phyloP scores from a whole-genome alignment of 2,113 vertebrate genomes.

The Etheostoma spectabile region DNA sequence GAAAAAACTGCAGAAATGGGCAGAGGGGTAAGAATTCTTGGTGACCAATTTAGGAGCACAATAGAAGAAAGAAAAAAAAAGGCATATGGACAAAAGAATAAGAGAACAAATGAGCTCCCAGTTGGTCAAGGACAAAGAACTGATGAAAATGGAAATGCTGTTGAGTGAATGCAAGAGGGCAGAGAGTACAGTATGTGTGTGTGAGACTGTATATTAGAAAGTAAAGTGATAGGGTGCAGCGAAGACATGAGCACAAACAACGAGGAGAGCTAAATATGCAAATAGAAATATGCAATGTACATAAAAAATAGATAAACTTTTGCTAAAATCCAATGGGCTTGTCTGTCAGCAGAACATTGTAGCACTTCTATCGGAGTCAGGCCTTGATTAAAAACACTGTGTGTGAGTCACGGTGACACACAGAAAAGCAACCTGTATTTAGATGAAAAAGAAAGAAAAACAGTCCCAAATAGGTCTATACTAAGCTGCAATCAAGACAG shows the following conservation, averaged over 20 bases:
- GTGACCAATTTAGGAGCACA: slow-evolving; percentile 17
- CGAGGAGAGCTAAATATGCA: neutral
- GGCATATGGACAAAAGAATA: slow-evolving; percentile 35
- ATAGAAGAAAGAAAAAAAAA: slow-evolving; percentile 27
- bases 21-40: neutral
- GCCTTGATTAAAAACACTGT: slow-evolving; percentile 4
- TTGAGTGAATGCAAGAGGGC: slow-evolving; percentile 10
- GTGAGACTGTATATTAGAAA: neutral
- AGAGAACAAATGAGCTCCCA: slow-evolving; percentile 30
- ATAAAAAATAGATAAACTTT: neutral
- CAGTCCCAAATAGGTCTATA: slow-evolving; percentile 1
- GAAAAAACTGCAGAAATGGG: neutral
- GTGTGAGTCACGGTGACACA: slow-evolving; percentile 4
- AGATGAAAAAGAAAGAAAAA: slow-evolving; percentile 25
- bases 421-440: slow-evolving; percentile 22
- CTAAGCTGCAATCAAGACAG: slow-evolving; percentile 1
- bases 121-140: slow-evolving; percentile 40
- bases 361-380: neutral
- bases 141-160: slow-evolving; percentile 12
- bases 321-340: neutral
- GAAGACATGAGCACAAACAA: neutral
- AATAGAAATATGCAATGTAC: neutral
- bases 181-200: slow-evolving; percentile 11
- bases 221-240: neutral
- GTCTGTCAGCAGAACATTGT: neutral